These are phyloP conservation scores for Euborellia annulipes DNA, from an alignment of 1,140 invertebrate genomes.

Conservation along the genomic window DNA sequence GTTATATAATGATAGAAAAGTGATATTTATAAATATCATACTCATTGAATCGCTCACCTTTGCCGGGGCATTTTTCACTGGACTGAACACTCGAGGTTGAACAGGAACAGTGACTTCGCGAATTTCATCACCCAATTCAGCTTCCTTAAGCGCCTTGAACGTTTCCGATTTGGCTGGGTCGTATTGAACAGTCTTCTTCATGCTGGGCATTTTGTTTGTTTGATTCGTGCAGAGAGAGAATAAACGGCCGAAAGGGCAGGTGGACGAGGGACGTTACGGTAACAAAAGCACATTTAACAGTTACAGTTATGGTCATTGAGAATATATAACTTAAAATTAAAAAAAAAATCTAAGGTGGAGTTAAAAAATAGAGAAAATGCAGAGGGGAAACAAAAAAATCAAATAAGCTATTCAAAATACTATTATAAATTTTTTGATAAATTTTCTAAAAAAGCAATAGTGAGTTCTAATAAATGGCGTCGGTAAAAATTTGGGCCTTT, in stretches of 20 bases:
- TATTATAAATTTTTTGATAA: too few relatives aligned
- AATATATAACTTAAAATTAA: too few relatives aligned
- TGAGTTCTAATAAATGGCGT: too few relatives aligned
- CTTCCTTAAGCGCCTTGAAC: slow-evolving; percentile 65
- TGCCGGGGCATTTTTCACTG: slow-evolving; percentile 34
- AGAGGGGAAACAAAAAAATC: too few relatives aligned
- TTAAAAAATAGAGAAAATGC: too few relatives aligned
- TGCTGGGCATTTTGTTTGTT: slow-evolving; percentile 17
- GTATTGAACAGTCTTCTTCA: slow-evolving; percentile 53
- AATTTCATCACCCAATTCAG: slow-evolving; percentile 36
- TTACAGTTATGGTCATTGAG: too few relatives aligned
- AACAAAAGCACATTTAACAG: too few relatives aligned
- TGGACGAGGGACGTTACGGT: not conserved
- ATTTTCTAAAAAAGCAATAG: too few relatives aligned
- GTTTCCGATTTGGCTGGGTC: slow-evolving; percentile 73
- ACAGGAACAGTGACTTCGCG: slow-evolving; percentile 51
- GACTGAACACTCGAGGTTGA: slow-evolving; percentile 57
- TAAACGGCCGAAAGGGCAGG: not conserved
- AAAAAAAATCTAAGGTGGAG: too few relatives aligned
- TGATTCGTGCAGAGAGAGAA: not conserved
- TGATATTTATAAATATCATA: slow-evolving; percentile 12
- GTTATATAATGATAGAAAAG: too few relatives aligned
- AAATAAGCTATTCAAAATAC: too few relatives aligned
- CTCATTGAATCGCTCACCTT: slow-evolving; percentile 27
- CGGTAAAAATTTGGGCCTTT: too few relatives aligned